Evolutionary conservation across 2,113 vertebrate species (phyloP).

Genomic region (Delphinapterus leucas): DNA sequence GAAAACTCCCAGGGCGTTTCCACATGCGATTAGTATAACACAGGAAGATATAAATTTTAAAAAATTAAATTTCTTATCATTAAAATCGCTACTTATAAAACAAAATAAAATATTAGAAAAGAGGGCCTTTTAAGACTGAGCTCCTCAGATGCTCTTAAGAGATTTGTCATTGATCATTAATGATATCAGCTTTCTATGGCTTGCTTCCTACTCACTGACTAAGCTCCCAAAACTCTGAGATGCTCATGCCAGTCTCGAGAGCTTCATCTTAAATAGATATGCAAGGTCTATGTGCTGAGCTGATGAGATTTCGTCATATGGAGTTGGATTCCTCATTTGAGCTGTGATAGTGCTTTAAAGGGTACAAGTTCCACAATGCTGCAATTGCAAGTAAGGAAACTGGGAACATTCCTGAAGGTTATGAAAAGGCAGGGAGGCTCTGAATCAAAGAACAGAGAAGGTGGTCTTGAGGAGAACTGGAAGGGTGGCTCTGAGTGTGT

Average conservation of each 20-base stretch:
- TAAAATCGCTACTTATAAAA: neutral
- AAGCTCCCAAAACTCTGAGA: neutral
- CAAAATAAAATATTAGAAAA: neutral
- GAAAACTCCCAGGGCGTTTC: neutral
- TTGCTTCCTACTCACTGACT: neutral
- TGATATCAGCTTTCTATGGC: fast-evolving
- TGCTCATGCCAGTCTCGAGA: neutral
- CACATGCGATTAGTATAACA: neutral
- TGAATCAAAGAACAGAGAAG: neutral
- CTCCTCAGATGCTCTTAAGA: neutral
- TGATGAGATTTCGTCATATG: neutral
- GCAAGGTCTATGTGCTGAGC: neutral
- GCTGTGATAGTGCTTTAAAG: neutral
- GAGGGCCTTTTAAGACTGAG: neutral
- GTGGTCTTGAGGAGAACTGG: no score
- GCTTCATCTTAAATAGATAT: neutral
- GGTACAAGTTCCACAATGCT: fast-evolving
- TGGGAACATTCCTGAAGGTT: neutral
- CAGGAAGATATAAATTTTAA: neutral
- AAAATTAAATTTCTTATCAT: neutral
- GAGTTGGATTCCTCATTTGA: neutral
- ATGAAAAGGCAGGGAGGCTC: neutral
- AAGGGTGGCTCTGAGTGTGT: fast-evolving
- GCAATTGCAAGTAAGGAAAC: neutral
- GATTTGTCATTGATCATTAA: neutral